Evolutionary conservation across 1,140 invertebrate species (phyloP).

Genomic region (Heliconius hewitsoni): DNA sequence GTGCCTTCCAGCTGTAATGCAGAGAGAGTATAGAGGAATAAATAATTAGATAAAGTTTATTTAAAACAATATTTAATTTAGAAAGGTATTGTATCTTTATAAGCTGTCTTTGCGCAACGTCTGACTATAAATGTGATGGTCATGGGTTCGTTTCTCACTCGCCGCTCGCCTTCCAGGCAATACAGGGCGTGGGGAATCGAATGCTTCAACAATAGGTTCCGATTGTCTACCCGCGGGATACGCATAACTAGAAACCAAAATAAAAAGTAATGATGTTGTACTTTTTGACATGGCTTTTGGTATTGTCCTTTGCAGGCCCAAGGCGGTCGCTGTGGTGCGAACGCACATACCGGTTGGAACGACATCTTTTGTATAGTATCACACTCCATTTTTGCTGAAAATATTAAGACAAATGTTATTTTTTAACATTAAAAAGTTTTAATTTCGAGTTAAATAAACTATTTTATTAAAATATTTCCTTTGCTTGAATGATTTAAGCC

Average conservation of each 20-base stretch:
- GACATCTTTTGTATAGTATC: constrained; percentile 82
- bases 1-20: constrained; percentile 61
- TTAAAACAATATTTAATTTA: background rate
- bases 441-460: no score
- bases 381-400: constrained; percentile 79
- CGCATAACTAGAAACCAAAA: no score
- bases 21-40: background rate
- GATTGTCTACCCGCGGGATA: no score
- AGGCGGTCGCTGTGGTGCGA: constrained; percentile 74
- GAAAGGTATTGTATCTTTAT: background rate
- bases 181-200: no score
- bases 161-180: no score
- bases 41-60: background rate
- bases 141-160: no score
- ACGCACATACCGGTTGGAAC: constrained; percentile 80
- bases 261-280: constrained; percentile 40
- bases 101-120: no score
- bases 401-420: background rate
- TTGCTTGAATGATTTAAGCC: no score
- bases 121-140: no score
- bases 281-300: constrained; percentile 74
- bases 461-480: no score
- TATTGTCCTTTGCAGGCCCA: constrained; percentile 79
- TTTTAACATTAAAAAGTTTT: background rate
- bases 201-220: no score